These are phyloP conservation scores for Uropsilus gracilis DNA, from an alignment of 2,113 vertebrate genomes.

Conservation along the genomic window DNA sequence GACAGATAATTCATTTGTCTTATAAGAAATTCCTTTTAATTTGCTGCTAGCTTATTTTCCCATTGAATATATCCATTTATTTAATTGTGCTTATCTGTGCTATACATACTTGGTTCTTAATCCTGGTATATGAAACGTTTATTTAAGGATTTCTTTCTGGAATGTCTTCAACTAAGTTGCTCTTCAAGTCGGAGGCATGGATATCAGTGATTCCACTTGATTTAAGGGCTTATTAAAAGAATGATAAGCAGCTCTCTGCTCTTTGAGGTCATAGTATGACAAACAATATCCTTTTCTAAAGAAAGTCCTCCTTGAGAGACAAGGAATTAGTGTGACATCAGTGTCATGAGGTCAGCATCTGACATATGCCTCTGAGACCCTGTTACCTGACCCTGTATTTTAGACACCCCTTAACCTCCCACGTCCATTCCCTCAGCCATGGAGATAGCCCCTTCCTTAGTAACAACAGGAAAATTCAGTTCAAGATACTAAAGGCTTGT, in stretches of 20 bases:
- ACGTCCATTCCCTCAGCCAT: neutral
- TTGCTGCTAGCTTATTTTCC: neutral
- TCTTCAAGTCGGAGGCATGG: neutral
- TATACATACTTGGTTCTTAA: neutral
- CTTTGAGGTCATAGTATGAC: neutral
- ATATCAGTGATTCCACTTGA: neutral
- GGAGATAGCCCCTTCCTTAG: neutral
- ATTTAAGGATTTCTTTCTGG: neutral
- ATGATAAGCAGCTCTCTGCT: neutral
- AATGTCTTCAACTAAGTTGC: neutral
- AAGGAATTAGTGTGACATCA: neutral
- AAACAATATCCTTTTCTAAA: neutral
- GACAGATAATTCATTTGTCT: neutral
- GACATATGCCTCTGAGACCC: neutral
- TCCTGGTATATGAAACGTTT: neutral
- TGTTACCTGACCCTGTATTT: neutral
- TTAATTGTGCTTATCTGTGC: neutral
- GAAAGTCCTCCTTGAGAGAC: neutral
- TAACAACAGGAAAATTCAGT: neutral
- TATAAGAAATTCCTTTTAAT: neutral
- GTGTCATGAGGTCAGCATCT: neutral
- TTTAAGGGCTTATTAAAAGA: neutral
- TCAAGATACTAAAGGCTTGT: neutral
- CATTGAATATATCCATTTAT: neutral
- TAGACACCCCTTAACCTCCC: neutral